Conservation (phyloP, 2,113 vertebrate genomes). For the Rhagologus leucostigma region DNA sequence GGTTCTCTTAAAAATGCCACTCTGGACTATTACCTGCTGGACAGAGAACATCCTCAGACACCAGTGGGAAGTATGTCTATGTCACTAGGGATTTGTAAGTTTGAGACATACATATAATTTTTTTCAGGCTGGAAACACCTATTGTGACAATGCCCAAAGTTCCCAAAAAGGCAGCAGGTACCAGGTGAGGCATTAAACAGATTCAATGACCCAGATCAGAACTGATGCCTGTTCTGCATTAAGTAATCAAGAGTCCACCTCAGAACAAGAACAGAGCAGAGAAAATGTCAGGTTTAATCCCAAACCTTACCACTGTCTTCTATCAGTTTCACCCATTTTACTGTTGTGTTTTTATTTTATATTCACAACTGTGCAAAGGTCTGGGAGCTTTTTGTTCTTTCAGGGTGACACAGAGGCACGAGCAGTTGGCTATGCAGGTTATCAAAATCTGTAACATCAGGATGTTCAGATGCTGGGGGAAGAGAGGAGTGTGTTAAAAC, state of each 20-base stretch:
- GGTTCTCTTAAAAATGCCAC: not conserved
- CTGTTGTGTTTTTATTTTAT: not conserved
- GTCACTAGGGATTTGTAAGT: rapidly evolving
- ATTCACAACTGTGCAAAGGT: not conserved
- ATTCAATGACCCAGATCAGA: not conserved
- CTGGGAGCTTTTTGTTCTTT: not conserved
- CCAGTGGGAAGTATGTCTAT: rapidly evolving
- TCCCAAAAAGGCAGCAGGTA: not conserved
- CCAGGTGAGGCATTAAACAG: not conserved
- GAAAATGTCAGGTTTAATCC: not conserved
- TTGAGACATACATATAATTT: not conserved
- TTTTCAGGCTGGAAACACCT: not conserved
- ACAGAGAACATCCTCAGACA: not conserved
- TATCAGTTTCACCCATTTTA: rapidly evolving
- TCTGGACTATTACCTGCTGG: not conserved
- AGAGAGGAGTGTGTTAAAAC: not conserved
- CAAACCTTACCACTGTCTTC: not conserved
- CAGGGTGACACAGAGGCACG: not conserved
- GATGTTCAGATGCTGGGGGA: not conserved
- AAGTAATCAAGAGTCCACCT: rapidly evolving
- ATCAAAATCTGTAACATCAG: not conserved
- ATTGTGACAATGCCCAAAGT: rapidly evolving
- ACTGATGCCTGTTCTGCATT: not conserved
- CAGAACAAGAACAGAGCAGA: not conserved
- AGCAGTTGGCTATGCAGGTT: not conserved